Conservation (phyloP, 2,113 vertebrate genomes). For the Chlamydotis undulata region DNA sequence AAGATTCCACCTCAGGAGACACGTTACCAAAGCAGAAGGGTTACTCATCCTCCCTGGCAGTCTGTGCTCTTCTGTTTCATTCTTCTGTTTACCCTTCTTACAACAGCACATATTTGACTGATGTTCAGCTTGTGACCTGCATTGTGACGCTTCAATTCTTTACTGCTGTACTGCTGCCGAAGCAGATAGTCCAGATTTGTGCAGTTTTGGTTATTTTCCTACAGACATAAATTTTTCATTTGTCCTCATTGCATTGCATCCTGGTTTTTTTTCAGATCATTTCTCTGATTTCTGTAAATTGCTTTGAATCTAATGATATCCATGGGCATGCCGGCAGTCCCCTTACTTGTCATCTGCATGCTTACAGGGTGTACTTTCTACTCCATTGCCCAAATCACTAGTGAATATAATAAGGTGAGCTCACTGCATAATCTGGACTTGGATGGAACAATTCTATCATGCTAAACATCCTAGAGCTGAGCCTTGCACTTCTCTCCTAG, state of each 20-base stretch:
- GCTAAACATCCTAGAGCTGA: neutral
- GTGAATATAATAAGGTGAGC: neutral
- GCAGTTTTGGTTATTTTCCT: constrained; percentile 3
- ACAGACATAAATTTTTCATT: neutral
- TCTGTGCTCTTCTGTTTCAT: neutral
- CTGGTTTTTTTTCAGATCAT: neutral
- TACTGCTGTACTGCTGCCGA: neutral
- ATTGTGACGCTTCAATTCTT: neutral
- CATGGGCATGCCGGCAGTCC: neutral
- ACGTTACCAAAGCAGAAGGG: neutral
- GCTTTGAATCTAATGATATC: neutral
- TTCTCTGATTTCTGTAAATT: constrained; percentile 24
- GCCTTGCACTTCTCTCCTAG: neutral
- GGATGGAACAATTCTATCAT: neutral
- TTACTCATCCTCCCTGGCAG: neutral
- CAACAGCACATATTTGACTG: neutral
- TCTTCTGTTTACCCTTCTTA: neutral
- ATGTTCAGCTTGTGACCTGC: neutral
- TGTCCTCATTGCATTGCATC: neutral
- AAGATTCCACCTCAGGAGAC: neutral
- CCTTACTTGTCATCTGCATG: neutral
- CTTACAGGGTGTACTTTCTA: constrained; percentile 27
- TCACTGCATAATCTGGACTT: constrained; percentile 3
- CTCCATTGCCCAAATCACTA: constrained; percentile 9
- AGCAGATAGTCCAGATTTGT: neutral